Base-by-base conservation (phyloP, 2,888 invertebrate species). In the Pheosia tremula region DNA sequence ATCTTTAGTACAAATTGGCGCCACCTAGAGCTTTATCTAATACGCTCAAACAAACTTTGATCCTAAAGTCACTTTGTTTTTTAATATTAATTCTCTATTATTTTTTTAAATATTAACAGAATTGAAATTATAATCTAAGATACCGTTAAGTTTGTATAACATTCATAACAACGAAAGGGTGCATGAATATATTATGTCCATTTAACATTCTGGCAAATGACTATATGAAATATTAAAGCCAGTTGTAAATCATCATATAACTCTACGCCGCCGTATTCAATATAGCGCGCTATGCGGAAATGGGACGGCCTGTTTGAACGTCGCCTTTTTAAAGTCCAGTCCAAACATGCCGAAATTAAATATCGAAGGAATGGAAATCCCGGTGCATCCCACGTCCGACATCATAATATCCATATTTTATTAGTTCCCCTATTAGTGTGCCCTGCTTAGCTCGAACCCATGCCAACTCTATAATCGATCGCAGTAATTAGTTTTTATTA, bases 301-400 rank as follows among this genome's bases (percentile, higher is more conserved):
- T 80, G 82, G 72, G 77, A 64, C 70, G 68, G 68, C 65, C 59
- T 82, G 71, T 82, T 80, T 72, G 77, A 79, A 74, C 73, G 75
- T 68, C 70, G 74, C 71, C 76, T 84, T 83, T 72, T 81, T 74
- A 80, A 84, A 83, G 80, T 75, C 80, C 75, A 83, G 69, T 69
- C 78, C 79, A 78, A 82, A 83, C 82, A 84, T 64, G 80, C 72
- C 74, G 79, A 85, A 84, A 85, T 89, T 85, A 88, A 89, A 89
- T 85, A 85, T 86, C 77, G 81, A 72, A 63, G 66, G 72, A 68
- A 70, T 66, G 64, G 72, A 80, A 86, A 84, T 81, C 80, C 74
- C 69, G 69, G 60, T 71, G 74, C 75, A 80, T 83, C 83, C 81
- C 80, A 78, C 81, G 71, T 73, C 76, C 65, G 73, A 72, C 74